phyloP scores from a whole-genome alignment of 2,888 invertebrate species.

The Seladonia tumulorum region DNA sequence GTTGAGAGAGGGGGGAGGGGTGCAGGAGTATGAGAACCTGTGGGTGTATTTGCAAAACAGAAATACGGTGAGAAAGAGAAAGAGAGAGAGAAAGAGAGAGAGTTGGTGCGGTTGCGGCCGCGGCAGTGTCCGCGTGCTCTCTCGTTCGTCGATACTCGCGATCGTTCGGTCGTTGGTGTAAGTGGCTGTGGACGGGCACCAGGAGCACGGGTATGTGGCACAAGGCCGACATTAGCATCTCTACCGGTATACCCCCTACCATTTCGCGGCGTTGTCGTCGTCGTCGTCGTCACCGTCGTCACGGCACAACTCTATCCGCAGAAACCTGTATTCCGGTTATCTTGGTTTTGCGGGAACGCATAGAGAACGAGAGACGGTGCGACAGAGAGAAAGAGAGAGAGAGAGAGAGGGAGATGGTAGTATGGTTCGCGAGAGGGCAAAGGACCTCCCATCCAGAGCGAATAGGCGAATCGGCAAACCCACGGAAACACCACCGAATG shows the following conservation, averaged over 20 bases:
- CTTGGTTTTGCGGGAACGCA: conserved; percentile 70
- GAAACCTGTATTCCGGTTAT: conserved; percentile 82
- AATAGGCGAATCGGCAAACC: conserved; percentile 47
- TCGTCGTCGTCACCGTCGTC: conserved; percentile 63
- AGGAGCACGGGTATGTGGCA: conserved; percentile 82
- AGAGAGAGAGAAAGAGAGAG: not conserved
- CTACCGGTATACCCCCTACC: conserved; percentile 83
- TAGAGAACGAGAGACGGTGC: conserved; percentile 49
- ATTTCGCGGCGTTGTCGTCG: conserved; percentile 72
- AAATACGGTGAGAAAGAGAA: not conserved
- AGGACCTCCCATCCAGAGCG: conserved; percentile 62
- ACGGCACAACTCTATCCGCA: conserved; percentile 80
- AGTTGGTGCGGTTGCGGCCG: not conserved
- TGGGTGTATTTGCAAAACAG: not conserved
- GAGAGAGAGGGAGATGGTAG: not conserved
- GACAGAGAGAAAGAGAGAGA: not conserved
- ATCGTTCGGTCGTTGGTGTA: conserved; percentile 37
- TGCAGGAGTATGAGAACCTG: conserved; percentile 6
- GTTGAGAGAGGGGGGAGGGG: conserved; percentile 8
- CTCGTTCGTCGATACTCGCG: conserved; percentile 54
- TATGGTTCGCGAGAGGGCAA: conserved; percentile 63
- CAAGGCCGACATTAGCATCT: conserved; percentile 84
- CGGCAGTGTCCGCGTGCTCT: conserved; percentile 36
- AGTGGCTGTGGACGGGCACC: conserved; percentile 72
- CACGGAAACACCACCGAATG: conserved; percentile 60